Conservation (phyloP, 1,140 invertebrate genomes). For the Tetragnatha versicolor region DNA sequence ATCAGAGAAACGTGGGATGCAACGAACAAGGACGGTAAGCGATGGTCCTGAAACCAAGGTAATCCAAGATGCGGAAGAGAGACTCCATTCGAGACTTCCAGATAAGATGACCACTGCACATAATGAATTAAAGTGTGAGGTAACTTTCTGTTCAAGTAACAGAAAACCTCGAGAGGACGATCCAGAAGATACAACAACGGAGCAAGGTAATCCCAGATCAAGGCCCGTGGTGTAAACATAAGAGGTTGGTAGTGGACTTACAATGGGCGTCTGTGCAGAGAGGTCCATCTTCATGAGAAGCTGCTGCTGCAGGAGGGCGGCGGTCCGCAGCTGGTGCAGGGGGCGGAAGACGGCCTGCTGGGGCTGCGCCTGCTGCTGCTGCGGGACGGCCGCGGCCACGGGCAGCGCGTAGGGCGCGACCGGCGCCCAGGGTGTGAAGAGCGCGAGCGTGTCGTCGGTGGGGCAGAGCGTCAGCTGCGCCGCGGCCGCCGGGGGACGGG, state of each 20-base stretch:
- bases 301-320: slow-evolving; percentile 42
- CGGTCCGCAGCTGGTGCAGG: slow-evolving; percentile 20
- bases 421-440: slow-evolving; percentile 40
- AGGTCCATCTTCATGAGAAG: slow-evolving; percentile 50
- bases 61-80: too few relatives aligned
- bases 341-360: slow-evolving; percentile 20
- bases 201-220: too few relatives aligned
- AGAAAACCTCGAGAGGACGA: too few relatives aligned
- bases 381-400: background rate
- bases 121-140: too few relatives aligned
- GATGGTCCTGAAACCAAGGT: too few relatives aligned
- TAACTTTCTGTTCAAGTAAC: too few relatives aligned
- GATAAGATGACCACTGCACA: too few relatives aligned
- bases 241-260: slow-evolving; percentile 26
- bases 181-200: background rate
- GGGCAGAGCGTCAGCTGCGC: background rate
- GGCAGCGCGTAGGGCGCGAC: background rate
- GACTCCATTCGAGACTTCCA: too few relatives aligned
- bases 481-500: slow-evolving; percentile 8
- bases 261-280: slow-evolving; percentile 24
- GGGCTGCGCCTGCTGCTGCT: background rate
- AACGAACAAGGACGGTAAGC: too few relatives aligned
- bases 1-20: too few relatives aligned
- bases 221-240: too few relatives aligned
- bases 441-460: slow-evolving; percentile 26